A percentile compares a stretch with the other conserved stretches of the same genome.
Conservation (phyloP, 2,113 vertebrate genomes). For the Lagenorhynchus albirostris region DNA sequence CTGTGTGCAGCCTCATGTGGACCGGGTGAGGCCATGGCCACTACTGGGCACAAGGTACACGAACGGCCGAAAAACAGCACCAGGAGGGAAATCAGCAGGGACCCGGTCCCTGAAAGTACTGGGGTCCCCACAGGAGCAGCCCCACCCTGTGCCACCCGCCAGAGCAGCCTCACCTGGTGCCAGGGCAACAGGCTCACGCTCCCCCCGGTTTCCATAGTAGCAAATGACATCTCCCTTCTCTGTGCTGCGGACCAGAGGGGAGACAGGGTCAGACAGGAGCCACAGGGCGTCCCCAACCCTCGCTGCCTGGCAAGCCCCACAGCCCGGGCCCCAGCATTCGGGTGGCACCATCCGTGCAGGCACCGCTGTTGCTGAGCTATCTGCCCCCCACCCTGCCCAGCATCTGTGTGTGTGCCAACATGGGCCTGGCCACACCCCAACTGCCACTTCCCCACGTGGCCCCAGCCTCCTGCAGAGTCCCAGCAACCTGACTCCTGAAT, state of each 20-base stretch:
- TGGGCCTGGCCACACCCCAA: not conserved
- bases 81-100: not conserved
- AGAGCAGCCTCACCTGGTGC: constrained; percentile 88
- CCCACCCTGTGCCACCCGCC: not conserved
- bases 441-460: not conserved
- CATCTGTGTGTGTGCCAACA: not conserved
- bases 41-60: not conserved
- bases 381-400: not conserved
- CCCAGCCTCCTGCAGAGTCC: not conserved
- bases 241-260: constrained; percentile 82
- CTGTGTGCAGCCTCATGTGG: not conserved
- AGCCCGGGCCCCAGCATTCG: not conserved
- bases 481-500: not conserved
- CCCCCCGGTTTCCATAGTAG: constrained; percentile 98
- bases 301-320: not conserved
- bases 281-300: not conserved
- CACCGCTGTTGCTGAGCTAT: not conserved
- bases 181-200: constrained; percentile 88
- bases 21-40: not conserved
- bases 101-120: not conserved
- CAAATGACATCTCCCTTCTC: constrained; percentile 92
- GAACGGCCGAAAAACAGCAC: not conserved
- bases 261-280: not conserved
- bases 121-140: not conserved
- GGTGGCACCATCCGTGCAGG: not conserved